A percentile compares a stretch with the other conserved stretches of the same genome.
phyloP scores from a whole-genome alignment of 2,113 vertebrate genomes.

The Eidolon helvum region DNA sequence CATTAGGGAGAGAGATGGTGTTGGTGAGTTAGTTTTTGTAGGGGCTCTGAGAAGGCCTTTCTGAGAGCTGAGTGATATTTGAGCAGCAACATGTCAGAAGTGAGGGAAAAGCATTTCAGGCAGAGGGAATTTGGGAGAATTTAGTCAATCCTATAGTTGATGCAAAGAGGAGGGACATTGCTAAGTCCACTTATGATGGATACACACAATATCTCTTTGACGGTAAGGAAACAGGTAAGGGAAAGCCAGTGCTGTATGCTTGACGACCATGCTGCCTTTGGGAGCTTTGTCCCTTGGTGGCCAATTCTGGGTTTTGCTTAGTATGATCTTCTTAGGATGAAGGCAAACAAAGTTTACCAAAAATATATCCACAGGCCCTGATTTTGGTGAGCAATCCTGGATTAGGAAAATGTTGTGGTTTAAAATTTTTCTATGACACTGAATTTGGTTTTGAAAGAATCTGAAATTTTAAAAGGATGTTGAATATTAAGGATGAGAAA shows the following conservation, averaged over 20 bases:
- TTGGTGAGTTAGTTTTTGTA: neutral
- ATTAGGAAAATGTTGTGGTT: conserved; percentile 27
- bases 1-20: neutral
- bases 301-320: neutral
- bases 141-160: neutral
- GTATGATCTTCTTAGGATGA: neutral
- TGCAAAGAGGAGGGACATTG: neutral
- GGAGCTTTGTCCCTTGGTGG: neutral
- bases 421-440: neutral
- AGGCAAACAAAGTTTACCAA: neutral
- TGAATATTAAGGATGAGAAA: neutral
- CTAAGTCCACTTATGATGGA: neutral
- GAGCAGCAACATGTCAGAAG: neutral
- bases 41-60: neutral
- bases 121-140: neutral
- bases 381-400: neutral
- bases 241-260: too few species aligned
- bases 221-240: neutral
- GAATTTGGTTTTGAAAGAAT: conserved; percentile 23
- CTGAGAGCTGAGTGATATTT: neutral
- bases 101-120: neutral
- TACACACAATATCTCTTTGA: neutral
- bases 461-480: neutral
- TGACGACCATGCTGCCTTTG: neutral
- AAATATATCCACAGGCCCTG: neutral